Conservation (phyloP, 2,113 vertebrate species). For the Apteryx mantelli region DNA sequence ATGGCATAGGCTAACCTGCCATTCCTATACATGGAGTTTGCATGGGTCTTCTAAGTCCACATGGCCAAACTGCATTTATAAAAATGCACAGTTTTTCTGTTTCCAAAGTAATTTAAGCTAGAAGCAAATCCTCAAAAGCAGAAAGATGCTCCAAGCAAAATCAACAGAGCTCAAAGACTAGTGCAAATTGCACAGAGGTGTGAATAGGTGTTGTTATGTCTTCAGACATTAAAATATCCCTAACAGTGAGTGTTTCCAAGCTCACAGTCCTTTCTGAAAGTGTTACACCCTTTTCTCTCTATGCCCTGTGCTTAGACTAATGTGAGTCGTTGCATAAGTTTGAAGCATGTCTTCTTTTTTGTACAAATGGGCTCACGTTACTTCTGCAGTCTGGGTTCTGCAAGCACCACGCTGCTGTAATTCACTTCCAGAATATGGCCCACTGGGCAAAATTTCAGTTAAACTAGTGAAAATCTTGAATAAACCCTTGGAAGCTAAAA, state of each 20-base stretch:
- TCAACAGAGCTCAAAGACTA: conserved; percentile 35
- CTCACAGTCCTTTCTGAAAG: conserved; percentile 7
- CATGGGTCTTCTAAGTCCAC: neutral
- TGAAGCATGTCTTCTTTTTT: neutral
- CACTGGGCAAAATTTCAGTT: conserved; percentile 22
- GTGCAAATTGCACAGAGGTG: conserved; percentile 41
- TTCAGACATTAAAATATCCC: conserved; percentile 40
- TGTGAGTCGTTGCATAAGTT: neutral
- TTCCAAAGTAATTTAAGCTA: conserved; percentile 25
- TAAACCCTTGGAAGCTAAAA: conserved; percentile 48
- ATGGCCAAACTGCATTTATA: neutral
- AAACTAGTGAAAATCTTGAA: conserved; percentile 4
- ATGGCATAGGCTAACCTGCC: neutral
- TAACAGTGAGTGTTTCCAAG: conserved; percentile 42
- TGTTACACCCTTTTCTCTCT: neutral
- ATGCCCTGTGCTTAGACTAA: neutral
- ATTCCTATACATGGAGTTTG: neutral
- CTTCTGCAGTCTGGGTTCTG: conserved; percentile 1
- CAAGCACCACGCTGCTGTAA: neutral
- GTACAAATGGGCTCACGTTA: neutral
- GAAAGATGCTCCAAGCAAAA: conserved; percentile 31
- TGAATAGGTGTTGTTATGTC: conserved; percentile 30
- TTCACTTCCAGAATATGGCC: conserved; percentile 22
- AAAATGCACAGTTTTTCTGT: neutral
- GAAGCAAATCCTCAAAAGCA: conserved; percentile 35